These are phyloP conservation scores for Phyllopteryx taeniolatus DNA, from an alignment of 2,113 vertebrate species.

Conservation along the genomic window DNA sequence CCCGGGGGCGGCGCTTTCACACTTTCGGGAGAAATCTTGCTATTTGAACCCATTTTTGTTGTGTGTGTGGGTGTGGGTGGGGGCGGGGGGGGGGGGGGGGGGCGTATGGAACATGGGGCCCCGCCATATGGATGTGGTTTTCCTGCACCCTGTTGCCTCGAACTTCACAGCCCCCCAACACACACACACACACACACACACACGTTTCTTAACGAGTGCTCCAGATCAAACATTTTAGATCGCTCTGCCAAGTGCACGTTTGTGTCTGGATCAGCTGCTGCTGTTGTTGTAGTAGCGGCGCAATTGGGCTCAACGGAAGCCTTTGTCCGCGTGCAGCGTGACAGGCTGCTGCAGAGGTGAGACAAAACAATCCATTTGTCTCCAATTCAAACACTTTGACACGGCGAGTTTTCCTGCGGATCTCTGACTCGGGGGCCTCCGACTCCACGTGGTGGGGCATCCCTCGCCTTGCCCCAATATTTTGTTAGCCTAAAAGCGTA, in stretches of 20 bases:
- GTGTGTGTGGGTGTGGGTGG: conserved; percentile 13
- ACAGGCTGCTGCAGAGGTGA: not conserved
- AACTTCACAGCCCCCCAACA: conserved; percentile 11
- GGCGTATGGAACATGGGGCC: conserved; percentile 60
- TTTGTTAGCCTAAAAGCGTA: too few relatives aligned
- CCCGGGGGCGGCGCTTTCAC: conserved; percentile 2
- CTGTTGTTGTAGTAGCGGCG: conserved; percentile 25
- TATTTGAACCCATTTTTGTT: conserved; percentile 50
- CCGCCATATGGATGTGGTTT: conserved; percentile 70
- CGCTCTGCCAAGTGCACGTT: conserved; percentile 28
- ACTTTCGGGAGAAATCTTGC: conserved; percentile 52
- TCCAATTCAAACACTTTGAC: conserved; percentile 28
- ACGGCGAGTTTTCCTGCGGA: not conserved
- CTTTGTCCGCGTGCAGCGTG: not conserved
- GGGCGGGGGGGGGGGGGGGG: conserved; percentile 48
- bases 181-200: conserved; percentile 31
- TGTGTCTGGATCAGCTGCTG: conserved; percentile 27
- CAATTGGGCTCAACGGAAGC: not conserved
- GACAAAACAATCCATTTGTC: conserved; percentile 3
- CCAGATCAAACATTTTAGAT: conserved; percentile 57
- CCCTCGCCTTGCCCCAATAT: conserved; percentile 37
- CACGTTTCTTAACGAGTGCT: conserved; percentile 53
- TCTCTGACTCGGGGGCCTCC: conserved; percentile 36
- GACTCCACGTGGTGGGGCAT: conserved; percentile 42
- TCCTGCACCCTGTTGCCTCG: conserved; percentile 28